These are phyloP conservation scores for Eupithecia vulgata DNA, from an alignment of 2,888 invertebrate species.

Conservation along the genomic window DNA sequence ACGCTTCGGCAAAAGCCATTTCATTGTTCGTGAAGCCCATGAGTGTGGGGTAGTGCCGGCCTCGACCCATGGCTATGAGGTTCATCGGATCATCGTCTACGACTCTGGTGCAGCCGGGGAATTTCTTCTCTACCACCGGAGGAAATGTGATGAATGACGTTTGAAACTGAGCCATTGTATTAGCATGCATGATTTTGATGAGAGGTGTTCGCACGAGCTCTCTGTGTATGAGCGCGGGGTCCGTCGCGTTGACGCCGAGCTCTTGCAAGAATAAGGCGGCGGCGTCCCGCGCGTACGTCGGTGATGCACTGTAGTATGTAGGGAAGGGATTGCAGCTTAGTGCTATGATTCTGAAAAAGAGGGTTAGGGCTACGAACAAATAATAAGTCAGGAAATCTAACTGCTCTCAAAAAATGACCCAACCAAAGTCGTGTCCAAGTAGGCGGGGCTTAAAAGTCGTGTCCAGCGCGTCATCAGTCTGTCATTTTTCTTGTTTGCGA, in stretches of 20 bases:
- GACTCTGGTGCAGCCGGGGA: slow-evolving; percentile 46
- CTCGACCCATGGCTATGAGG: slow-evolving; percentile 43
- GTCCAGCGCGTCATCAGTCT: too few species aligned
- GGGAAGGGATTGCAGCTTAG: slow-evolving; percentile 49
- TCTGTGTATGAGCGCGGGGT: slow-evolving; percentile 47
- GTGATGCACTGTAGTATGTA: slow-evolving; percentile 41
- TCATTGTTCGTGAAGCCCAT: slow-evolving; percentile 47
- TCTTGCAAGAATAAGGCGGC: slow-evolving; percentile 51
- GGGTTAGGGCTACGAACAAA: too few species aligned
- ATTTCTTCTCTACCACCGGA: slow-evolving; percentile 49
- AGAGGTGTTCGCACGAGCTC: slow-evolving; percentile 46
- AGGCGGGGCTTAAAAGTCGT: too few species aligned
- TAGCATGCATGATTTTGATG: slow-evolving; percentile 54
- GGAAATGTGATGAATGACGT: slow-evolving; percentile 45
- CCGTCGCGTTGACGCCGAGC: slow-evolving; percentile 65
- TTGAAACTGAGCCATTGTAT: slow-evolving; percentile 41
- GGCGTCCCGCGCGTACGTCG: slow-evolving; percentile 44
- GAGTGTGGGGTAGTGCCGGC: slow-evolving; percentile 51
- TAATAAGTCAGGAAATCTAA: too few species aligned
- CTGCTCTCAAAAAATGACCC: too few species aligned
- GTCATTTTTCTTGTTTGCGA: too few species aligned
- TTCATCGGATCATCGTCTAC: slow-evolving; percentile 51
- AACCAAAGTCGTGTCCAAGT: too few species aligned
- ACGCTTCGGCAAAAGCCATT: slow-evolving; percentile 31
- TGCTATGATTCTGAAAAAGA: slow-evolving; percentile 48